Conservation (phyloP, 2,113 vertebrate genomes). For the Dasyurus viverrinus region DNA sequence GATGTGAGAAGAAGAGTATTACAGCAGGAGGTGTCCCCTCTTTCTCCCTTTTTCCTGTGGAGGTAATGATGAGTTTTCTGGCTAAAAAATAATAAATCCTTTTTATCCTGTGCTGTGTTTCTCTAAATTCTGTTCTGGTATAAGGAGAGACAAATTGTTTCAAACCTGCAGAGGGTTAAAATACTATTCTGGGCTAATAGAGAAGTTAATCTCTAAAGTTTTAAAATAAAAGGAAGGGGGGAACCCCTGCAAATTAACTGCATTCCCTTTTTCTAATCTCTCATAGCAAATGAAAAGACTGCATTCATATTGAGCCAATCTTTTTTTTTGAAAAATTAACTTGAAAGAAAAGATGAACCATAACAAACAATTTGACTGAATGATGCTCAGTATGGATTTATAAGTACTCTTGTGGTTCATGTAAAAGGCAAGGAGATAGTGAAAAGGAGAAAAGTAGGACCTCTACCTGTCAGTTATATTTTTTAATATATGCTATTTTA, state of each 20-base stretch:
- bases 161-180: not conserved
- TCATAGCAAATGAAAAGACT: not conserved
- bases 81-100: not conserved
- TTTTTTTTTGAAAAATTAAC: constrained; percentile 7
- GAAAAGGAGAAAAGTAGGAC: not conserved
- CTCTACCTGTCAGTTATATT: not conserved
- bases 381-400: not conserved
- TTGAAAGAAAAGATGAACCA: constrained; percentile 9
- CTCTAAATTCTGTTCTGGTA: not conserved
- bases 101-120: not conserved
- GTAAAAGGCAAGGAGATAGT: not conserved
- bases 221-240: not conserved
- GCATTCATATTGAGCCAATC: not conserved
- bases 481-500: not conserved
- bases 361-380: not conserved
- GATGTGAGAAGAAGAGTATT: not conserved
- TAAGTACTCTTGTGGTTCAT: not conserved
- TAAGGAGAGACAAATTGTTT: not conserved
- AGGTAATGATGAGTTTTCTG: not conserved
- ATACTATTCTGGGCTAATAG: not conserved
- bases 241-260: not conserved
- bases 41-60: not conserved
- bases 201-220: not conserved
- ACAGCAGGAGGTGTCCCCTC: not conserved
- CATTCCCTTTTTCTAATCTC: not conserved